Conservation (phyloP, 2,888 invertebrate species). For the Muscina levida region DNA sequence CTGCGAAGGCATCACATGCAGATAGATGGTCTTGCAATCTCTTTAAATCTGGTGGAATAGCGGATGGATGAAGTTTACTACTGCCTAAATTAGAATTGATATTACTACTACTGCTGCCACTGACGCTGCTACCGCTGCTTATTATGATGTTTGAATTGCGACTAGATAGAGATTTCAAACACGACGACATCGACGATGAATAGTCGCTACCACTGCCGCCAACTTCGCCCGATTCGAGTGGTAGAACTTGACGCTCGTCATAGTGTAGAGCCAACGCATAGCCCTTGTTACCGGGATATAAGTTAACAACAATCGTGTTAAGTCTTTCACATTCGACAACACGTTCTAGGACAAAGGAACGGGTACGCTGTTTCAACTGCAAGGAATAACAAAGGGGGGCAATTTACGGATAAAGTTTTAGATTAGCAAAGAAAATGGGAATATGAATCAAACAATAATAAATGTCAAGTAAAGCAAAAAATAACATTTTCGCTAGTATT, state of each 20-base stretch:
- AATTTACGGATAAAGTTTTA: too few species aligned
- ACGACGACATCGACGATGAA: conserved; percentile 51
- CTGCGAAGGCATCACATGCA: conserved; percentile 34
- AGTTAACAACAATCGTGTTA: conserved; percentile 93
- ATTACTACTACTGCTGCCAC: not conserved
- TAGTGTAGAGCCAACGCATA: conserved; percentile 84
- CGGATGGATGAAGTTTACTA: conserved; percentile 65
- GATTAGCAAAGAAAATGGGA: too few species aligned
- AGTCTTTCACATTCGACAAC: conserved; percentile 91
- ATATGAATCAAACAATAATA: too few species aligned
- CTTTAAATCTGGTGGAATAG: conserved; percentile 65
- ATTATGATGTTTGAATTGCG: conserved; percentile 57
- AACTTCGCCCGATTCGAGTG: conserved; percentile 39
- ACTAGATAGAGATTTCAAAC: conserved; percentile 67
- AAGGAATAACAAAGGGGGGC: conserved; percentile 53
- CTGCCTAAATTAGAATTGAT: conserved; percentile 61
- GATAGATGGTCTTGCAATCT: conserved; percentile 48
- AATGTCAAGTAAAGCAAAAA: too few species aligned
- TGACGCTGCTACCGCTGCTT: conserved; percentile 51
- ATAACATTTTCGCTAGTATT: too few species aligned
- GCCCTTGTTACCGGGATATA: conserved; percentile 95
- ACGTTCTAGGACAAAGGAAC: conserved; percentile 90
- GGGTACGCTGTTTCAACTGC: conserved; percentile 78
- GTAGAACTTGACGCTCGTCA: conserved; percentile 78
- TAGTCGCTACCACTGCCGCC: not conserved